A percentile compares a stretch with the other conserved stretches of the same genome.
phyloP scores from a whole-genome alignment of 2,888 invertebrate genomes.

The Patella depressa region DNA sequence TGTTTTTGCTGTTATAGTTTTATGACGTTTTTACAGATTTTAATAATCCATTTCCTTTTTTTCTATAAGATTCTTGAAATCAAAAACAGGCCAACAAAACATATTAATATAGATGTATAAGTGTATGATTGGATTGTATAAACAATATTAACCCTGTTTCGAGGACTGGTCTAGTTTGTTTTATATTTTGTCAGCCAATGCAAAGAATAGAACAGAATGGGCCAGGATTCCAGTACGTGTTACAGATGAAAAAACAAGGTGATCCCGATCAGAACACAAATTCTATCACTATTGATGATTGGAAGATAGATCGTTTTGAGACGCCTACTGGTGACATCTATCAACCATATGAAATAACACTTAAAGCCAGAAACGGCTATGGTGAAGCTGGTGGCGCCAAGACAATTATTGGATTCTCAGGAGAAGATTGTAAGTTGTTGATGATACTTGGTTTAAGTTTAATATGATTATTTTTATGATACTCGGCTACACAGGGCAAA shows the following conservation, averaged over 20 bases:
- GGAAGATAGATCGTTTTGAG: conserved; percentile 28
- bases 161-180: neutral
- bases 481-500: too few species aligned
- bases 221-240: conserved; percentile 91
- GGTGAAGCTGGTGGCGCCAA: conserved; percentile 88
- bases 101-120: too few species aligned
- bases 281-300: conserved; percentile 78
- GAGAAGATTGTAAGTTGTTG: conserved; percentile 76
- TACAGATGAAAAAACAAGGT: conserved; percentile 83
- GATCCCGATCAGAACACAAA: conserved; percentile 77
- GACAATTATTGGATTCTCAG: conserved; percentile 90
- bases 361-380: conserved; percentile 89
- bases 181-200: conserved; percentile 80
- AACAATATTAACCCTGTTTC: too few species aligned
- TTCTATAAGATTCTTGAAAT: neutral
- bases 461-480: too few species aligned
- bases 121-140: too few species aligned
- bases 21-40: too few species aligned
- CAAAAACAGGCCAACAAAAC: too few species aligned
- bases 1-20: too few species aligned
- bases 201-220: conserved; percentile 97
- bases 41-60: too few species aligned
- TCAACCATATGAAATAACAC: conserved; percentile 89
- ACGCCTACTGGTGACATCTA: conserved; percentile 77
- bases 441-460: neutral